A percentile compares a stretch with the other conserved stretches of the same genome.
Conservation (phyloP, 2,888 invertebrate species). For the Danaus chrysippus region DNA sequence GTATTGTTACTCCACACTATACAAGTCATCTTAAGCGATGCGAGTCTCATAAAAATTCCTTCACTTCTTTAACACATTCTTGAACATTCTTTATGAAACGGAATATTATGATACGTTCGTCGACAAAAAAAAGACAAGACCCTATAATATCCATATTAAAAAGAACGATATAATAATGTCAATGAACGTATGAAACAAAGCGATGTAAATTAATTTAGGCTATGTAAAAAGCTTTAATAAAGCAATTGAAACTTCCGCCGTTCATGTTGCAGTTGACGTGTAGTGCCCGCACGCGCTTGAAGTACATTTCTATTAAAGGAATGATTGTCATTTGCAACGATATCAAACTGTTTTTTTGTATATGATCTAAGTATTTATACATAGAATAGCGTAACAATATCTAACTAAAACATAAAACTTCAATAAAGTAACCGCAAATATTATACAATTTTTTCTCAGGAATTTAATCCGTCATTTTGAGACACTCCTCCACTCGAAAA, state of each 20-base stretch:
- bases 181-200: constrained; percentile 28
- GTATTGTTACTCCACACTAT: constrained; percentile 50
- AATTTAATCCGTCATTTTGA: not conserved
- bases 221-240: constrained; percentile 50
- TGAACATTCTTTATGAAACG: not conserved
- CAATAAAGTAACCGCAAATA: not conserved
- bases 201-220: constrained; percentile 46
- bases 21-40: constrained; percentile 57
- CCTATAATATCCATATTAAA: not conserved
- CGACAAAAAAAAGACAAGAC: not conserved
- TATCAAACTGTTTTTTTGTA: constrained; percentile 4
- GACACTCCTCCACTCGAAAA: not conserved
- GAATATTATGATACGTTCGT: not conserved
- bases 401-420: too few relatives aligned
- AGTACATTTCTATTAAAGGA: constrained; percentile 9
- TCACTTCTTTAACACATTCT: constrained; percentile 4
- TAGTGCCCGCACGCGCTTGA: constrained; percentile 28
- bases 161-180: constrained; percentile 16
- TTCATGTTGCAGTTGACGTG: constrained; percentile 32
- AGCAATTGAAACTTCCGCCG: constrained; percentile 62
- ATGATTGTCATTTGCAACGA: constrained; percentile 2
- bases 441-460: not conserved
- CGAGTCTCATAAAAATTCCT: constrained; percentile 23
- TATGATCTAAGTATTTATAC: too few relatives aligned
- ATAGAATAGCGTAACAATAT: too few relatives aligned